phyloP scores from a whole-genome alignment of 1,140 invertebrate species.

The Euschistus heros region DNA sequence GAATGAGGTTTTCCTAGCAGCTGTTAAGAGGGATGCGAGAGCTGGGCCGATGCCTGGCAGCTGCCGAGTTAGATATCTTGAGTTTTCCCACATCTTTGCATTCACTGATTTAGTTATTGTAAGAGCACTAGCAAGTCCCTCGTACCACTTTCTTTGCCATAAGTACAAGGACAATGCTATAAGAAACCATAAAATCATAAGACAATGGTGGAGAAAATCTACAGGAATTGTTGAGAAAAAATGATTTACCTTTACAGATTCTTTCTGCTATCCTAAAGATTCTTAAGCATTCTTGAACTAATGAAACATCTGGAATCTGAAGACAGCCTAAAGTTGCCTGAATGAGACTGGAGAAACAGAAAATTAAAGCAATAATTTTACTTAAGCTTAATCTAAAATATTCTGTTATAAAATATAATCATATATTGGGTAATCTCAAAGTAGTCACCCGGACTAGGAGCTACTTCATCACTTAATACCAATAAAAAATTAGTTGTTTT shows the following conservation, averaged over 20 bases:
- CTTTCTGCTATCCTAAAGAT: constrained; percentile 55
- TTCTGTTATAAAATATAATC: background rate
- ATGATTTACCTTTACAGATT: constrained; percentile 51
- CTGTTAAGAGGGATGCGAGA: constrained; percentile 50
- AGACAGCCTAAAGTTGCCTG: constrained; percentile 61
- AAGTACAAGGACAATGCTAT: constrained; percentile 26
- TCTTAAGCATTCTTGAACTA: constrained; percentile 56
- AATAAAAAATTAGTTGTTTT: no score
- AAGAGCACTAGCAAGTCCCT: constrained; percentile 45
- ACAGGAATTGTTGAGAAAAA: background rate
- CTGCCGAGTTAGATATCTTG: constrained; percentile 55
- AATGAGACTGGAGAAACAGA: constrained; percentile 45
- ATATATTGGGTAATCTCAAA: background rate
- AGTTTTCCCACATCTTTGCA: constrained; percentile 63
- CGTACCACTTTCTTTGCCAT: constrained; percentile 35
- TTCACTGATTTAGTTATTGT: constrained; percentile 53
- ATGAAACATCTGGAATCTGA: constrained; percentile 50
- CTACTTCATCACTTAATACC: no score
- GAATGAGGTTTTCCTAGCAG: constrained; percentile 55
- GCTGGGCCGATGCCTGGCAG: constrained; percentile 56
- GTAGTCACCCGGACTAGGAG: background rate
- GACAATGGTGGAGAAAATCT: background rate
- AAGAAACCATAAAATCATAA: constrained; percentile 1
- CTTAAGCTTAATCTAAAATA: background rate
- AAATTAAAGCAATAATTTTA: no score